Percentiles rank a stretch among this genome's conserved stretches.
Evolutionary conservation across 1,140 invertebrate species (phyloP).

Genomic region (Daktulosphaira vitifoliae): DNA sequence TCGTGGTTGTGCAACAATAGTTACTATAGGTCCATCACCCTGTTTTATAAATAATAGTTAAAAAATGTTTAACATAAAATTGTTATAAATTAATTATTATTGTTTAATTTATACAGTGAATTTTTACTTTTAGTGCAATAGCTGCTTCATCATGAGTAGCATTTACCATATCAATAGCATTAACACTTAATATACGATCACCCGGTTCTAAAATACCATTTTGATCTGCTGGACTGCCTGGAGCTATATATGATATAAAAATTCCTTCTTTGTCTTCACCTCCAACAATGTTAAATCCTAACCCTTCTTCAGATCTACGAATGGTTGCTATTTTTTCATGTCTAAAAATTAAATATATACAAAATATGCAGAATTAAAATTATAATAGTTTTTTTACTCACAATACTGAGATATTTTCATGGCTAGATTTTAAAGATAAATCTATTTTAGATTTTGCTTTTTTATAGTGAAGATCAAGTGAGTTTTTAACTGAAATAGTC

Average conservation of each 20-base stretch:
- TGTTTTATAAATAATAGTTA: conserved; percentile 41
- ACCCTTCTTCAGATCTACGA: conserved; percentile 44
- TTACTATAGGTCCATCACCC: conserved; percentile 84
- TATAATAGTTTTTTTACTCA: background rate
- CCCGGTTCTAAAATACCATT: conserved; percentile 80
- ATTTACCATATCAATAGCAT: conserved; percentile 73
- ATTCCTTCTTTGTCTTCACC: conserved; percentile 98
- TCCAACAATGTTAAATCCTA: conserved; percentile 98
- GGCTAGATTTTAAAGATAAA: conserved; percentile 15
- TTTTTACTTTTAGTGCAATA: conserved; percentile 51
- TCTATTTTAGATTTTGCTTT: conserved; percentile 17
- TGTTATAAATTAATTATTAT: background rate
- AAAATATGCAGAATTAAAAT: too few species aligned
- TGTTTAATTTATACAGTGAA: background rate
- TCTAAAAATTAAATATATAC: background rate
- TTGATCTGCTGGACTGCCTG: conserved; percentile 90
- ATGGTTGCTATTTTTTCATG: conserved; percentile 15
- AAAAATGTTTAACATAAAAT: background rate
- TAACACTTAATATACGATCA: conserved; percentile 87
- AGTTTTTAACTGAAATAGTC: conserved; percentile 15
- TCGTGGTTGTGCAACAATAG: conserved; percentile 85
- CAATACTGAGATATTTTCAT: conserved; percentile 17
- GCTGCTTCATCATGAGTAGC: conserved; percentile 97
- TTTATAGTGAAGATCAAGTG: conserved; percentile 15
- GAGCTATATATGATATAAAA: conserved; percentile 94